phyloP scores from a whole-genome alignment of 2,113 vertebrate species.

The Cathartes aura region DNA sequence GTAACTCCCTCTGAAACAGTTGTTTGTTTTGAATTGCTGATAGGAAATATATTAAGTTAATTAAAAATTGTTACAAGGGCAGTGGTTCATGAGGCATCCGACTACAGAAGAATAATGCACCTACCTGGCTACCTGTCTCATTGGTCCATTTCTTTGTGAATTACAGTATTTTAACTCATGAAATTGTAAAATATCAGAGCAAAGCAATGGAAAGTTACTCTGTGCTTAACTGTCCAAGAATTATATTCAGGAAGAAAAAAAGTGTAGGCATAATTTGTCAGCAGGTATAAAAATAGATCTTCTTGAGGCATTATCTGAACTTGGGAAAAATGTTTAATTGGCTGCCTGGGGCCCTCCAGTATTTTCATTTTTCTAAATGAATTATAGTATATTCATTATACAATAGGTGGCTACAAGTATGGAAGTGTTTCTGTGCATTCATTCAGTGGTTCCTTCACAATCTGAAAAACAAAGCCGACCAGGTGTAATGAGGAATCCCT shows the following conservation, averaged over 20 bases:
- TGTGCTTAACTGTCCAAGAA: neutral
- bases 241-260: conserved; percentile 7
- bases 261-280: conserved; percentile 22
- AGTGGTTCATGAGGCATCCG: neutral
- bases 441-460: neutral
- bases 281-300: conserved; percentile 34
- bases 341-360: neutral
- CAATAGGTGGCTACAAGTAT: neutral
- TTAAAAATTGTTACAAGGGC: conserved; percentile 30
- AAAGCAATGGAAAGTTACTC: conserved; percentile 15
- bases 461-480: neutral
- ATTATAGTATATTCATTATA: neutral
- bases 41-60: conserved; percentile 25
- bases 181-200: neutral
- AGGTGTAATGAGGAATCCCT: neutral
- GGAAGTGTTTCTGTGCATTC: neutral
- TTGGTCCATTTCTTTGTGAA: conserved; percentile 10
- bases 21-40: neutral
- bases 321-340: neutral
- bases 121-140: neutral
- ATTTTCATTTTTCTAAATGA: conserved; percentile 44
- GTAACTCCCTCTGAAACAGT: neutral
- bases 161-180: conserved; percentile 9
- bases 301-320: conserved; percentile 21
- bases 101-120: neutral